phyloP scores from a whole-genome alignment of 35 echinoderm and acorn worm species.

The Amphiura filiformis region DNA sequence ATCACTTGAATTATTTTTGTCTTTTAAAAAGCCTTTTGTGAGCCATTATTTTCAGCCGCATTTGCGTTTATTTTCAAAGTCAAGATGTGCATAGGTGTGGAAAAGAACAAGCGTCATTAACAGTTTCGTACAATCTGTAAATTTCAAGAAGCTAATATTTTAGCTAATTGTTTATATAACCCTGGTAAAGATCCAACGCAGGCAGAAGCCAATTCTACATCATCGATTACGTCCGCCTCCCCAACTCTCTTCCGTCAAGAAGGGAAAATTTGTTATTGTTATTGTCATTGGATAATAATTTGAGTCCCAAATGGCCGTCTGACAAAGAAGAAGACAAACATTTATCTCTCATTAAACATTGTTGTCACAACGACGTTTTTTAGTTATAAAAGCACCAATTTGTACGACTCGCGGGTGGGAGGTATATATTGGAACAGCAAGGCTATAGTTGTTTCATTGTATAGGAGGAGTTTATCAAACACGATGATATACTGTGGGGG shows the following conservation, averaged over 20 bases:
- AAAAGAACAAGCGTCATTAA: constrained; percentile 5
- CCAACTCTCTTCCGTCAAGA: no score
- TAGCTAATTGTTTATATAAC: neutral
- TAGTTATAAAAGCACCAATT: neutral
- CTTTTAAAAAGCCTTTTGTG: no score
- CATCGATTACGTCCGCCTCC: no score
- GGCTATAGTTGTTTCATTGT: neutral
- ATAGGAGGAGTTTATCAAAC: neutral
- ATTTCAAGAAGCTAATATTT: neutral
- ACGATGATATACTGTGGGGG: neutral
- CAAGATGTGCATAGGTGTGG: neutral
- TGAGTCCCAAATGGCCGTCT: neutral
- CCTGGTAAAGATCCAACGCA: neutral
- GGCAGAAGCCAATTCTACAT: no score
- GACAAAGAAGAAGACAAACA: neutral
- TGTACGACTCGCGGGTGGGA: neutral
- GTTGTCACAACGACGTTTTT: neutral
- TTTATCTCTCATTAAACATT: constrained; percentile 9
- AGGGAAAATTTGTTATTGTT: no score
- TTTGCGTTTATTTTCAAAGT: no score
- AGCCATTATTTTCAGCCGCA: no score
- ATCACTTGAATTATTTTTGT: neutral
- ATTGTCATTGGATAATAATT: constrained; percentile 10
- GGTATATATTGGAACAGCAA: no score
- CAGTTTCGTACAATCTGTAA: neutral